A percentile compares a stretch with the other conserved stretches of the same genome.
phyloP scores from a whole-genome alignment of 2,113 vertebrate species.

The Pterocles gutturalis region DNA sequence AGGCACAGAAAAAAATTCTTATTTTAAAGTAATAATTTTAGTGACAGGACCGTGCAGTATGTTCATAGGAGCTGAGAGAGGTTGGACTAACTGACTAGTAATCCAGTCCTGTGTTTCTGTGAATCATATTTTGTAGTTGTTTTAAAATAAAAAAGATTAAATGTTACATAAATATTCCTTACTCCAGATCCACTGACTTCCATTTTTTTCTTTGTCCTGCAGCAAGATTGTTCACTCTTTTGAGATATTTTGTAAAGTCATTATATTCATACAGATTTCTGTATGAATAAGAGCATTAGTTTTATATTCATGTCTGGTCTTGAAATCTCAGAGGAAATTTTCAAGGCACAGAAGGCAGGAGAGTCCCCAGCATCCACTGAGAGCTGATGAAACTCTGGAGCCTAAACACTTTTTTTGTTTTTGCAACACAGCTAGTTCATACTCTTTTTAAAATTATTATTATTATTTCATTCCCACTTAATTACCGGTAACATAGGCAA shows the following conservation, averaged over 20 bases:
- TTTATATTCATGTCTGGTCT: not conserved
- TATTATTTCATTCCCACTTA: not conserved
- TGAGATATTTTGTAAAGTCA: not conserved
- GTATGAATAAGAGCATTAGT: not conserved
- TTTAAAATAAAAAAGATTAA: conserved; percentile 3
- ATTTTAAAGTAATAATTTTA: not conserved
- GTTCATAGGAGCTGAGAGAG: not conserved
- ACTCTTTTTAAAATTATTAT: not conserved
- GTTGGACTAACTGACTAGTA: not conserved
- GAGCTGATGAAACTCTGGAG: not conserved
- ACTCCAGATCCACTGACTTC: not conserved
- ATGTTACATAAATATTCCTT: not conserved
- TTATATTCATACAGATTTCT: not conserved
- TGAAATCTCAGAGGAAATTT: conserved; percentile 5
- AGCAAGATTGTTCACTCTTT: conserved; percentile 18
- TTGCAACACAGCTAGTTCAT: not conserved
- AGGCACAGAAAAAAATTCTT: not conserved
- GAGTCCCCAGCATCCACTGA: not conserved
- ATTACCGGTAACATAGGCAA: not conserved
- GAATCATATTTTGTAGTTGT: not conserved
- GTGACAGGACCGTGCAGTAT: not conserved
- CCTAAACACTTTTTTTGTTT: not conserved
- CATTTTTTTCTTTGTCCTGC: not conserved
- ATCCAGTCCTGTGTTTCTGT: not conserved
- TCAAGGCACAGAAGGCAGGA: not conserved